phyloP scores from a whole-genome alignment of 2,113 vertebrate species.

The Cebus imitator region DNA sequence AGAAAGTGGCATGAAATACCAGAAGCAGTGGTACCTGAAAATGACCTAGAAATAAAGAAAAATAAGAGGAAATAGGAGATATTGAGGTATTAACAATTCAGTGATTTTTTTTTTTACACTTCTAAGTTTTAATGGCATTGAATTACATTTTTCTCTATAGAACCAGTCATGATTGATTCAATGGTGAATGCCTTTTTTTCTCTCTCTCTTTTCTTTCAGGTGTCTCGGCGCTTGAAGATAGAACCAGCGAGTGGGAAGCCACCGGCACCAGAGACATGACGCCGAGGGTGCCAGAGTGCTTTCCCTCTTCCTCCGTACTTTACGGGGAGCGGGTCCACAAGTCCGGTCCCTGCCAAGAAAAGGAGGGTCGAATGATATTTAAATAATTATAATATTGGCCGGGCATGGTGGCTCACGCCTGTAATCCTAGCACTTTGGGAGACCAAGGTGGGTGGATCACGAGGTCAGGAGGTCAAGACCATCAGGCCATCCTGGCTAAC shows the following conservation, averaged over 20 bases:
- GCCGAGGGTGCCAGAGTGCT: slow-evolving; percentile 65
- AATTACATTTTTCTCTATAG: neutral
- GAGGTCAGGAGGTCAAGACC: too few relatives aligned
- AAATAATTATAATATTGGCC: neutral
- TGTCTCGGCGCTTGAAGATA: slow-evolving; percentile 82
- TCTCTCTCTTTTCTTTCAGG: too few relatives aligned
- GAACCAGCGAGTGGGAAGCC: slow-evolving; percentile 77
- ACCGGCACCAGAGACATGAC: slow-evolving; percentile 86
- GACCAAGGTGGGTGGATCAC: too few relatives aligned
- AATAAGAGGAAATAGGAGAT: neutral
- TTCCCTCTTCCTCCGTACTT: slow-evolving; percentile 85
- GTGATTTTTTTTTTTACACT: neutral
- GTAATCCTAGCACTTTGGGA: too few relatives aligned
- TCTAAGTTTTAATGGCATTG: neutral
- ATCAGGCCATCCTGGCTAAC: too few relatives aligned
- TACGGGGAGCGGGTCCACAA: slow-evolving; percentile 77
- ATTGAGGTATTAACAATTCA: neutral
- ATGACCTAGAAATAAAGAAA: neutral
- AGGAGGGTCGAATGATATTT: slow-evolving; percentile 72
- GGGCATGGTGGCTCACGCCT: too few relatives aligned
- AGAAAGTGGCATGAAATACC: neutral
- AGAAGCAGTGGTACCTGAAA: neutral
- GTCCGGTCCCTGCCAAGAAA: slow-evolving; percentile 84
- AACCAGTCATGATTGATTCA: neutral
- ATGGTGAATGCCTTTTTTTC: neutral